Percentiles rank a stretch among this genome's conserved stretches.
phyloP scores from a whole-genome alignment of 37 sponge, comb jelly and placozoan species.

The Oopsacas minuta region DNA sequence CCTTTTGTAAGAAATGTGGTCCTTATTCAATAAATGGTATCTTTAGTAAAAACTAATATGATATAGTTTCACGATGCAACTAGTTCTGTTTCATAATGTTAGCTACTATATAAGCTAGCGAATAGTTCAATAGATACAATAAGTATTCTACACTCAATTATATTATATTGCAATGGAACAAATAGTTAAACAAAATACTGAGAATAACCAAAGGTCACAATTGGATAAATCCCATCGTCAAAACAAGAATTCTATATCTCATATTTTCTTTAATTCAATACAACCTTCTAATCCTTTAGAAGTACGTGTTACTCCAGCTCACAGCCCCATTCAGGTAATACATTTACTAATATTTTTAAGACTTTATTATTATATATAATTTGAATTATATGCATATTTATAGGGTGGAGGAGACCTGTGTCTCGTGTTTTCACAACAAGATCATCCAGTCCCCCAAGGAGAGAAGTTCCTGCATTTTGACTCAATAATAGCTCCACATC shows the following conservation, averaged over 20 bases:
- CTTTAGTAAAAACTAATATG: neutral
- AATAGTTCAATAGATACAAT: neutral
- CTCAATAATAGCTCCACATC: neutral
- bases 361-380: neutral
- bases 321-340: neutral
- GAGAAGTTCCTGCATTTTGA: conserved; percentile 3
- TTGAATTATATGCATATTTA: neutral
- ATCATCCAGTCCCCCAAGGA: neutral
- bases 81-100: neutral
- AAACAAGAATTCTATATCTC: neutral
- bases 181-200: neutral
- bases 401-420: conserved; percentile 10
- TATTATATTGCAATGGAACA: neutral
- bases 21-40: too few relatives aligned
- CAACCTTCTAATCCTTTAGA: neutral
- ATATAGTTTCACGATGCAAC: neutral
- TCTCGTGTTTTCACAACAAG: conserved; percentile 1
- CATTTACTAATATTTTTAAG: neutral
- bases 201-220: neutral
- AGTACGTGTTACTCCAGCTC: neutral
- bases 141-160: neutral
- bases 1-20: too few relatives aligned
- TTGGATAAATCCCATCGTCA: neutral
- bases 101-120: too few relatives aligned
- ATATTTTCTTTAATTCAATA: neutral